Base-by-base conservation (phyloP, 2,888 invertebrate species). In the Nipponacmea schrenckii region DNA sequence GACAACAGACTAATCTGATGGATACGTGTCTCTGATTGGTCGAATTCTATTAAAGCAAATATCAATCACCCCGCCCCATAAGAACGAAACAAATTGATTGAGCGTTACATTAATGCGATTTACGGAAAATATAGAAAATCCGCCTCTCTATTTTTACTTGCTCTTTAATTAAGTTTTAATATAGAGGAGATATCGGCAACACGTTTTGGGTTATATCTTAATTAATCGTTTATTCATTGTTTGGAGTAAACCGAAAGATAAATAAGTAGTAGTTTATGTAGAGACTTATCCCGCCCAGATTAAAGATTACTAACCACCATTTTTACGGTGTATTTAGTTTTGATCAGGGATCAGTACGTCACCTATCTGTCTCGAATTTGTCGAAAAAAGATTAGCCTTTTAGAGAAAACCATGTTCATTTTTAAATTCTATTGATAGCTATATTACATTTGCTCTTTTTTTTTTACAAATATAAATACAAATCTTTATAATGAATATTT, bases 71-170 rank as follows among this genome's bases (percentile, higher is more conserved):
- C 56, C 56, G 56, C 56, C 56, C 56, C 56, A 56, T 24, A 56
- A 56, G 24, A 56, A 24, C 20, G 56, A 56, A 56, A 56, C 56
- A 56, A 56, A 56, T 56, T 56, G 56, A 56, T 56, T 56, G 39
- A 56, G 56, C 56, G 56, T 24, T 56, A 39, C 39, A 8, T 24
- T 56, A 56, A 56, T 56, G 24, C 20, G 56, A 24, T 56, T 24
- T 56, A 56, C 24, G 20, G 56, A 24, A 24, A 24, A 56, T 56
- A 56, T 56, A 39, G 39, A 39, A 39, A 39, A 39, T 39, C 39
- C 56, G 56, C 56, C 56, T 56, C 56, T 56, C 56, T 56, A 39
- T 39, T 39, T 39, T 39, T 7, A 39, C 39, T 39, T 39, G 39
- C 39, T 39, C 39, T 39, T 5, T 39, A 39, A 39, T 39, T 39